Percentiles rank a stretch among this genome's conserved stretches.
Conservation (phyloP, 2,113 vertebrate genomes). For the Mormyrus iriodes region DNA sequence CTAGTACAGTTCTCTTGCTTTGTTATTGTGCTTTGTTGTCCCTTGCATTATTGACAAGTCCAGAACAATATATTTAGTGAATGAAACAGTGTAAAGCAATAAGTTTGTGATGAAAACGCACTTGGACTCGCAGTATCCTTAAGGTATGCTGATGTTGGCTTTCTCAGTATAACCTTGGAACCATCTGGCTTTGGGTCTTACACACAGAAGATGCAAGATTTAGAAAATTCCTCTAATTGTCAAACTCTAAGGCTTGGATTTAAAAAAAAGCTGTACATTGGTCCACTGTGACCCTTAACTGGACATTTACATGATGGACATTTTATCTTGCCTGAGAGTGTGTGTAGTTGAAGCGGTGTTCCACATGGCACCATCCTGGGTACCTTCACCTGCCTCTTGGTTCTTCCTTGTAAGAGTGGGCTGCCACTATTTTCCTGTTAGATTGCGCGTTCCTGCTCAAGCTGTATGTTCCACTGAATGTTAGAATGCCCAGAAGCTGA, state of each 20-base stretch:
- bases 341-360: not conserved
- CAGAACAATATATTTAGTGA: not conserved
- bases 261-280: not conserved
- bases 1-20: not conserved
- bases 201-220: not conserved
- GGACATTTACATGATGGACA: not conserved
- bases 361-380: not conserved
- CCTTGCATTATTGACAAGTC: not conserved
- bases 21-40: not conserved
- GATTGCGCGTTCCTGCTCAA: not conserved
- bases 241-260: not conserved
- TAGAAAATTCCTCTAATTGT: not conserved
- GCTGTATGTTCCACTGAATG: not conserved
- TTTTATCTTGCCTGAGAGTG: not conserved
- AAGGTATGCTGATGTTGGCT: not conserved
- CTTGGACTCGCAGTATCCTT: not conserved
- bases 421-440: not conserved
- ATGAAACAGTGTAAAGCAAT: not conserved
- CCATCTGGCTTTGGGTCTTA: not conserved
- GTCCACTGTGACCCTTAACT: too few species aligned
- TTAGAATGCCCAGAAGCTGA: not conserved
- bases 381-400: not conserved
- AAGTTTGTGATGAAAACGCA: not conserved
- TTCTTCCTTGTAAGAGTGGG: not conserved
- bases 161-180: not conserved